These are phyloP conservation scores for Zelleria hepariella DNA, from an alignment of 2,888 invertebrate genomes.

Conservation along the genomic window DNA sequence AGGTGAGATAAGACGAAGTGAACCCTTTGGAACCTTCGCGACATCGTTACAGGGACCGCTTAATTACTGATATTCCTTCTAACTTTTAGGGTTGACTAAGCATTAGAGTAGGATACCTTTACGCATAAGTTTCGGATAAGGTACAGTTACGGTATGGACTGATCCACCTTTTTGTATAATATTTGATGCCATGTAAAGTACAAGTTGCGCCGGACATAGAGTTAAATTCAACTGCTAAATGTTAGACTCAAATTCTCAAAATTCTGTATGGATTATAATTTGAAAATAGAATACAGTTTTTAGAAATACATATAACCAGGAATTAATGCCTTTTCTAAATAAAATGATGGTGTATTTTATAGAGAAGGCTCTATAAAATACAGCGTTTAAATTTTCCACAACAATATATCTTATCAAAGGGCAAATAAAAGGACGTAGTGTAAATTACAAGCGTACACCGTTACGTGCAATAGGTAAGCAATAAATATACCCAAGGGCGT, in stretches of 20 bases:
- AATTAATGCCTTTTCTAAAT: background rate
- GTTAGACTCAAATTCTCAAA: no score
- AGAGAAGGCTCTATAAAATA: background rate
- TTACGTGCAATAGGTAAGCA: conserved; percentile 38
- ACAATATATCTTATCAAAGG: conserved; percentile 48
- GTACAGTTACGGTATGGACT: no score
- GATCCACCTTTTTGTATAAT: no score
- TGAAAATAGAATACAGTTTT: no score
- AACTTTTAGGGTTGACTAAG: background rate
- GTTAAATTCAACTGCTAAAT: no score
- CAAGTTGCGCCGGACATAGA: no score
- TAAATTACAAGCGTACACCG: conserved; percentile 6
- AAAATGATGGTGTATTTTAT: background rate
- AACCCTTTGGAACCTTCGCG: background rate
- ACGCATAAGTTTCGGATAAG: no score
- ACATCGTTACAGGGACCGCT: background rate
- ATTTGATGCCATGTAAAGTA: no score
- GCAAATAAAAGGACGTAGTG: conserved; percentile 2
- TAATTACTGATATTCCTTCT: background rate
- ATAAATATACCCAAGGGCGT: conserved; percentile 67
- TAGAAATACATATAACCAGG: no score
- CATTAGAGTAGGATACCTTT: background rate
- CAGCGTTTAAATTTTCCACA: conserved; percentile 3
- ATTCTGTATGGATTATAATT: no score
- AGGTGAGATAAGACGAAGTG: background rate